Conservation (phyloP, 2,888 invertebrate genomes). For the Druceiella hillmani region DNA sequence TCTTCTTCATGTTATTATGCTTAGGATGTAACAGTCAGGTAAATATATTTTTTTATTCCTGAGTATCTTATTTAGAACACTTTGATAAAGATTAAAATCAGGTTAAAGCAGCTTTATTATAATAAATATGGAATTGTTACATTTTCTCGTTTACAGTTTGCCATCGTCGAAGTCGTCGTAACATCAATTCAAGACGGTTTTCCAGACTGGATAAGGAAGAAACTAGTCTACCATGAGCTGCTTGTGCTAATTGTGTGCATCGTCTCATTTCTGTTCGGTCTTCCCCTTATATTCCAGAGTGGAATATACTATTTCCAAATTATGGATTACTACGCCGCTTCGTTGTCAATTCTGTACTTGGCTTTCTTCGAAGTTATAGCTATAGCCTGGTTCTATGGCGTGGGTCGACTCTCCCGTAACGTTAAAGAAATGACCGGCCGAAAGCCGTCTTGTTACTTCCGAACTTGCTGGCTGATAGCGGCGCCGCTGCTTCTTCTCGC, state of each 20-base stretch:
- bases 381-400: slow-evolving; percentile 89
- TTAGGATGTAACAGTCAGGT: slow-evolving; percentile 86
- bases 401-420: slow-evolving; percentile 70
- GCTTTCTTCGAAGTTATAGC: slow-evolving; percentile 92
- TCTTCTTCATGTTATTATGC: slow-evolving; percentile 87
- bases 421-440: slow-evolving; percentile 81
- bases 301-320: slow-evolving; percentile 90
- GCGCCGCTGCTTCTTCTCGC: slow-evolving; percentile 77
- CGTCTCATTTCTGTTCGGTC: slow-evolving; percentile 75
- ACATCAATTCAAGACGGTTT: slow-evolving; percentile 93
- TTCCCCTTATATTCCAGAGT: slow-evolving; percentile 85
- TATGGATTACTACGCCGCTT: slow-evolving; percentile 91
- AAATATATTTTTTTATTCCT: slow-evolving; percentile 26
- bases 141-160: slow-evolving; percentile 62
- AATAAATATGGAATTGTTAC: neutral
- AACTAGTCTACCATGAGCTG: slow-evolving; percentile 80
- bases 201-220: slow-evolving; percentile 77
- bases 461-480: slow-evolving; percentile 79
- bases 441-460: slow-evolving; percentile 73
- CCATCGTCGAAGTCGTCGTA: slow-evolving; percentile 90
- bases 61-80: neutral
- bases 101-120: slow-evolving; percentile 5
- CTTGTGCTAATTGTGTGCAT: slow-evolving; percentile 78
- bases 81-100: neutral
- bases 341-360: slow-evolving; percentile 84